phyloP scores from a whole-genome alignment of 53 echinoderm and acorn worm species.

The Hippasteria phrygiana region DNA sequence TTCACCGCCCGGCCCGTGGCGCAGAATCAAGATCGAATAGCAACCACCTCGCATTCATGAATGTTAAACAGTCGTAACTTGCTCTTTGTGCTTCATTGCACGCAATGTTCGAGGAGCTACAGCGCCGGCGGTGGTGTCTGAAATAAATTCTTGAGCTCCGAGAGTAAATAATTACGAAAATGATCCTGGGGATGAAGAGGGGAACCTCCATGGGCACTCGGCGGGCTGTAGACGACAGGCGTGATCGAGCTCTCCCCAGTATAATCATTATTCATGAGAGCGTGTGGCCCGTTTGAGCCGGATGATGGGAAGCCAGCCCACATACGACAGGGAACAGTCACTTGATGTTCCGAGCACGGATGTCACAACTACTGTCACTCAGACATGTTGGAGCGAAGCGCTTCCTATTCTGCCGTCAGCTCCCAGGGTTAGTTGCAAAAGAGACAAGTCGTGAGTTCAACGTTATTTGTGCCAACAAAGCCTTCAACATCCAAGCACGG shows the following conservation, averaged over 20 bases:
- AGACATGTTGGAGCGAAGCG: constrained; percentile 43
- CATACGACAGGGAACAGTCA: constrained; percentile 4
- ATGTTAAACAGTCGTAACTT: constrained; percentile 11
- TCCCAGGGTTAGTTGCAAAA: neutral
- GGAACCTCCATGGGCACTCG: constrained; percentile 3
- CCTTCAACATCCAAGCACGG: too few species aligned
- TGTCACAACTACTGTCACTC: constrained; percentile 17
- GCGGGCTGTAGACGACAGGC: neutral
- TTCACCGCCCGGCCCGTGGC: constrained; percentile 18
- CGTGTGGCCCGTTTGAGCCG: neutral
- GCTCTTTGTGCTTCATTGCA: constrained; percentile 11
- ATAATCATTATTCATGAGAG: constrained; percentile 20
- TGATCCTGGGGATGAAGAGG: constrained; percentile 10
- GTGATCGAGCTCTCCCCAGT: neutral
- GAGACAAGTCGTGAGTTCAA: too few species aligned
- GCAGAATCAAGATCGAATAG: constrained; percentile 21
- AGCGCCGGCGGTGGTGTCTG: neutral
- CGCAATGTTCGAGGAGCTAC: neutral
- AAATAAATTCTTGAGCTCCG: neutral
- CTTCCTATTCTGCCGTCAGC: neutral
- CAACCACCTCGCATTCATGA: constrained; percentile 36
- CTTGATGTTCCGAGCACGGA: constrained; percentile 40
- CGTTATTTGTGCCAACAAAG: neutral
- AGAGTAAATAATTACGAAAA: constrained; percentile 57
- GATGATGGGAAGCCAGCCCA: neutral